These are phyloP conservation scores for Molorchus minor DNA, from an alignment of 2,888 invertebrate species.

Conservation along the genomic window DNA sequence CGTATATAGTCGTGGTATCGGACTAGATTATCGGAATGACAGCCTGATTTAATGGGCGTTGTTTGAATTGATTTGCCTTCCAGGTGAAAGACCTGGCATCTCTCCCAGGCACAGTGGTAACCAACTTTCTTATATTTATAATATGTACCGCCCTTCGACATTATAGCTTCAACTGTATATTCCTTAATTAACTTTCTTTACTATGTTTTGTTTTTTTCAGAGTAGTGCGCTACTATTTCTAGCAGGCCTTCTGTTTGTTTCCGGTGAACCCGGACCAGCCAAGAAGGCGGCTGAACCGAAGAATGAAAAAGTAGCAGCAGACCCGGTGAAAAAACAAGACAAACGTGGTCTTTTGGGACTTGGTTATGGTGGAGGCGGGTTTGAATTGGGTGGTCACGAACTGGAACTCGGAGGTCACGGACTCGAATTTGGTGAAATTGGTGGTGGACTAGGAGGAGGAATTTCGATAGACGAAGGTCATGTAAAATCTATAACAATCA, in stretches of 20 bases:
- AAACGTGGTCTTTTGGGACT: slow-evolving; percentile 56
- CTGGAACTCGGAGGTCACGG: slow-evolving; percentile 34
- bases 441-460: slow-evolving; percentile 24
- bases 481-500: slow-evolving; percentile 59
- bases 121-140: too few relatives aligned
- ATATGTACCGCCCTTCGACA: too few relatives aligned
- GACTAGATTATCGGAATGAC: too few relatives aligned
- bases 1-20: too few relatives aligned
- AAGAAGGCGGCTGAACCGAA: slow-evolving; percentile 52
- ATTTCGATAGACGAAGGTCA: slow-evolving; percentile 42
- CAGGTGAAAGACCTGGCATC: too few relatives aligned
- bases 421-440: slow-evolving; percentile 35
- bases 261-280: slow-evolving; percentile 51
- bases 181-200: too few relatives aligned
- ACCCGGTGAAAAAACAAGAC: slow-evolving; percentile 52
- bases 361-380: slow-evolving; percentile 50
- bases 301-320: slow-evolving; percentile 45
- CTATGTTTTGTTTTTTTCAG: slow-evolving; percentile 54
- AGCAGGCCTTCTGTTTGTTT: slow-evolving; percentile 57
- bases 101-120: too few relatives aligned
- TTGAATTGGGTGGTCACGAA: slow-evolving; percentile 43
- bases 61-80: too few relatives aligned
- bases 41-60: too few relatives aligned
- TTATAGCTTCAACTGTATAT: too few relatives aligned
- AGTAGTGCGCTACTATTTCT: slow-evolving; percentile 56